phyloP scores from a whole-genome alignment of 2,888 invertebrate species.

The Phengaris alcon region DNA sequence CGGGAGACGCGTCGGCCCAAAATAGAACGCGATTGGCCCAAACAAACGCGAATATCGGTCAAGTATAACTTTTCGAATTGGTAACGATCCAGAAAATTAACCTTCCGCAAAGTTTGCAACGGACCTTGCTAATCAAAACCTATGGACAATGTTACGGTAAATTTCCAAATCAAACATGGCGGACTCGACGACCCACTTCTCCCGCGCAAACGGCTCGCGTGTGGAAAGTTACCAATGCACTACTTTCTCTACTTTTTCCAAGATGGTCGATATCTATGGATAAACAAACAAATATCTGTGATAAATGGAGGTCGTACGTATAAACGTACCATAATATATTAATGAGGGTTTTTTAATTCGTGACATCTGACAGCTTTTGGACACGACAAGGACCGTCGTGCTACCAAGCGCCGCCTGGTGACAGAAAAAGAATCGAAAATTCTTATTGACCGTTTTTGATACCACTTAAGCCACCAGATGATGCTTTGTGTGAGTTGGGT shows the following conservation, averaged over 20 bases:
- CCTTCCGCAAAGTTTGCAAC: conserved; percentile 43
- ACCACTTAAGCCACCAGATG: too few relatives aligned
- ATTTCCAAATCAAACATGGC: conserved; percentile 72
- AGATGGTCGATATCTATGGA: conserved; percentile 67
- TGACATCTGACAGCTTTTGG: too few relatives aligned
- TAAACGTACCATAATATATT: not conserved
- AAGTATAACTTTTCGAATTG: conserved; percentile 60
- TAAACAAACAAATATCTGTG: conserved; percentile 43
- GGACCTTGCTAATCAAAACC: not conserved
- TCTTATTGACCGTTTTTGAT: too few relatives aligned
- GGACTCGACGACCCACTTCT: conserved; percentile 67
- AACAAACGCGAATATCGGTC: conserved; percentile 67
- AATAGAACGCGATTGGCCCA: conserved; percentile 61
- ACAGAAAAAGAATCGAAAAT: too few relatives aligned
- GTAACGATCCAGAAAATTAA: conserved; percentile 56
- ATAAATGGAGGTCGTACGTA: conserved; percentile 59
- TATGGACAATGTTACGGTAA: conserved; percentile 46
- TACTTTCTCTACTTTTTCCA: conserved; percentile 79
- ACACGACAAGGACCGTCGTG: too few relatives aligned
- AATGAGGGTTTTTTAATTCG: too few relatives aligned
- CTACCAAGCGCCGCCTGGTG: too few relatives aligned
- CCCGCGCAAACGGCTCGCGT: conserved; percentile 68
- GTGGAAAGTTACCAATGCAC: conserved; percentile 78
- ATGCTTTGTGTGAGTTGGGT: too few relatives aligned
- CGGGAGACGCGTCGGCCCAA: conserved; percentile 69